Percentiles rank a stretch among this genome's conserved stretches.
Evolutionary conservation across 2,113 vertebrate genomes (phyloP).

Genomic region (Romanogobio albipinnatus): DNA sequence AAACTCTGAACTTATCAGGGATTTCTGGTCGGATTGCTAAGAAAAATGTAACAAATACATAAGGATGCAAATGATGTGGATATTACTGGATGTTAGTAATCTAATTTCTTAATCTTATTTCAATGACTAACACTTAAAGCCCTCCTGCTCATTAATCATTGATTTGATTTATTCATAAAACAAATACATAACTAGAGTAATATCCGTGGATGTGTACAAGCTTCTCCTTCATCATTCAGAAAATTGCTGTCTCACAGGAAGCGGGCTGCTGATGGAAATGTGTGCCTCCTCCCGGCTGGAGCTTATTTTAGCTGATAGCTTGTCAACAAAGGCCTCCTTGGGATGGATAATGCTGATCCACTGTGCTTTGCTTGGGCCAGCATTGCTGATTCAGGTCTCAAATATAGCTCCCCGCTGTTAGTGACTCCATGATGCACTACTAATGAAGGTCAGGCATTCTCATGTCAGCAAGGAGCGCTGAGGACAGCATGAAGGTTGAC

Average conservation of each 20-base stretch:
- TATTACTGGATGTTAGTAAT: neutral
- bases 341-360: slow-evolving; percentile 50
- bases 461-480: slow-evolving; percentile 17
- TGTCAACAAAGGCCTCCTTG: slow-evolving; percentile 48
- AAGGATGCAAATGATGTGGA: neutral
- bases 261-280: slow-evolving; percentile 40
- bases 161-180: slow-evolving; percentile 12
- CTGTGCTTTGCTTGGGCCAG: slow-evolving; percentile 26
- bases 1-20: neutral
- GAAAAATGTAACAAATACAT: slow-evolving; percentile 1
- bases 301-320: slow-evolving; percentile 52
- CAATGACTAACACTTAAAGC: slow-evolving; percentile 33
- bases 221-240: slow-evolving; percentile 40
- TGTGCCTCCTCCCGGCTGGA: slow-evolving; percentile 21
- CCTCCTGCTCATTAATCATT: slow-evolving; percentile 53
- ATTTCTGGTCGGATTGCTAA: neutral
- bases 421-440: slow-evolving; percentile 22
- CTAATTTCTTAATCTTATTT: slow-evolving; percentile 29
- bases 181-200: slow-evolving; percentile 42
- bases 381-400: slow-evolving; percentile 56
- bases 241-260: slow-evolving; percentile 54
- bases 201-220: slow-evolving; percentile 30
- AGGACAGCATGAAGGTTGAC: slow-evolving; percentile 16
- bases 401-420: slow-evolving; percentile 50
- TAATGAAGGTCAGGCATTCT: slow-evolving; percentile 52